phyloP scores from a whole-genome alignment of 2,797 vertebrate species.

The Danio tinwini region DNA sequence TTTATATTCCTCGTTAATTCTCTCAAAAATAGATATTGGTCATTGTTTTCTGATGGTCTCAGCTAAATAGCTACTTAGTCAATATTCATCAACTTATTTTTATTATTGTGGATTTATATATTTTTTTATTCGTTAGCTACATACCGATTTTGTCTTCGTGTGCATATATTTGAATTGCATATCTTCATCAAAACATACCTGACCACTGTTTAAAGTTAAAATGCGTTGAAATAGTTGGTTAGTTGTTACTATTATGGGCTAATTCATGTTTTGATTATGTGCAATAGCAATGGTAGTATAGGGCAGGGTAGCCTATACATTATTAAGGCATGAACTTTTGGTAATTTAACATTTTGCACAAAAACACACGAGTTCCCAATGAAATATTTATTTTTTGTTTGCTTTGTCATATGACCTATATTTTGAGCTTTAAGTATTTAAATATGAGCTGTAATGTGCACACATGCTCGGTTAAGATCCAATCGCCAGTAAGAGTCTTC shows the following conservation, averaged over 20 bases:
- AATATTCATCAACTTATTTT: background rate
- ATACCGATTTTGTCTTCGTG: conserved; percentile 1
- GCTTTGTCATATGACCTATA: background rate
- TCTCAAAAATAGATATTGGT: conserved; percentile 29
- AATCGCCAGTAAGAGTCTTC: conserved; percentile 71
- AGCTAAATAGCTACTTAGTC: background rate
- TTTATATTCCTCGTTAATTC: conserved; percentile 10
- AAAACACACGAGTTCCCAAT: background rate
- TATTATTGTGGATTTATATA: background rate
- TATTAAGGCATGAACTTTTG: background rate
- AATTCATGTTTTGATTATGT: background rate
- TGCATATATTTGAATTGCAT: background rate
- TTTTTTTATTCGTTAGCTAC: background rate
- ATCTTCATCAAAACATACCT: background rate
- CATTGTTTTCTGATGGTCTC: background rate
- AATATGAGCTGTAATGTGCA: conserved; percentile 70
- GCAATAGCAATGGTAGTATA: background rate
- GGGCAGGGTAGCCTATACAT: background rate
- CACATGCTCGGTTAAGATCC: conserved; percentile 71
- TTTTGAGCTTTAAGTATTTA: conserved; percentile 57
- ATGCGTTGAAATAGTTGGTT: background rate
- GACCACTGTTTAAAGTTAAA: background rate
- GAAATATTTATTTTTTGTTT: background rate
- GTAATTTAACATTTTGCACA: background rate
- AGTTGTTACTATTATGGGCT: background rate